Conservation (phyloP, 30 jellyfish, hydroid and myxozoan genomes). For the Calvadosia cruxmelitensis region DNA sequence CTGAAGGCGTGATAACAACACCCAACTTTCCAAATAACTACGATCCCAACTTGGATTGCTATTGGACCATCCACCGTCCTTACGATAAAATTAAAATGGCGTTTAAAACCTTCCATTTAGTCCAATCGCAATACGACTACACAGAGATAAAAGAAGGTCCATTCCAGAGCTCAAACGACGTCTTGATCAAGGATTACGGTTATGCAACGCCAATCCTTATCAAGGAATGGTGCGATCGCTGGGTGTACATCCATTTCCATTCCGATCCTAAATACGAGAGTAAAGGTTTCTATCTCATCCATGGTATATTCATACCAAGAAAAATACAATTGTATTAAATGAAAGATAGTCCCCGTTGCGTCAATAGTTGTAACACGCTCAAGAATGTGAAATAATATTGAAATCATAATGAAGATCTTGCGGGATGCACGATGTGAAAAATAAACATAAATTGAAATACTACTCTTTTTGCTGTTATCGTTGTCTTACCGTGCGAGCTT, state of each 20-base stretch:
- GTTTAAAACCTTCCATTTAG: slow-evolving; percentile 40
- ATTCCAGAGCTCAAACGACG: slow-evolving; percentile 23
- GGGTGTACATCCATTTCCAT: slow-evolving; percentile 85
- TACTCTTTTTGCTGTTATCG: too few species aligned
- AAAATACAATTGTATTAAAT: background rate
- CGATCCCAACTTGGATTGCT: slow-evolving; percentile 74
- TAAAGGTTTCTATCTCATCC: slow-evolving; percentile 58
- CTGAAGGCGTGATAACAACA: slow-evolving; percentile 55
- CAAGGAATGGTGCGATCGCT: slow-evolving; percentile 70
- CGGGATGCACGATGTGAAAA: too few species aligned
- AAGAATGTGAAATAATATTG: too few species aligned
- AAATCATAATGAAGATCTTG: too few species aligned
- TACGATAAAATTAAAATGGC: slow-evolving; percentile 41
- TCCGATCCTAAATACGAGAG: slow-evolving; percentile 29
- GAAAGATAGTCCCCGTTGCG: too few species aligned
- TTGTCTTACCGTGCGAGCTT: too few species aligned
- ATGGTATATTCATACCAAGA: slow-evolving; percentile 21
- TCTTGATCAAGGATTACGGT: slow-evolving; percentile 26
- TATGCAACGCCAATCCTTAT: slow-evolving; percentile 34
- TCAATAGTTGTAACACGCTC: too few species aligned
- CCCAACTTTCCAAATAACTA: slow-evolving; percentile 67
- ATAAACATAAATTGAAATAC: too few species aligned
- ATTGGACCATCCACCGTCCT: slow-evolving; percentile 80
- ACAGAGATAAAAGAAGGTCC: slow-evolving; percentile 73
- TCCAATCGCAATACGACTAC: slow-evolving; percentile 25